Evolutionary conservation across 2,113 vertebrate species (phyloP), one percentile per base, ranked within the genome.

Genomic region (Sebastes schlegelii): DNA sequence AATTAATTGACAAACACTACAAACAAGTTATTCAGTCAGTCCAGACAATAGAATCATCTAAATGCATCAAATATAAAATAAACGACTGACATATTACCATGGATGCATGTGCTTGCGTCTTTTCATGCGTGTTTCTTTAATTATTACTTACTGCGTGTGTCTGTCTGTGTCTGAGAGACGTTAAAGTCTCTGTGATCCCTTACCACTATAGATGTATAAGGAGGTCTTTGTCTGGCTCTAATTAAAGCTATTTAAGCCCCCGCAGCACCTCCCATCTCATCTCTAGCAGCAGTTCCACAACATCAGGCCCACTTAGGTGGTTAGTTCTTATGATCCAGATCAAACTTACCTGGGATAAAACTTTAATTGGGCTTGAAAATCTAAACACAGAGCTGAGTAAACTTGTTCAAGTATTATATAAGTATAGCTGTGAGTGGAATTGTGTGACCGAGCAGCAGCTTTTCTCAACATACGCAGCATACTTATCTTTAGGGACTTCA

Each of bases 141-240:
- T 71, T 48, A 49, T 68, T 67, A 40, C 58, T 51, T 72, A 4
- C 9, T 64, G 63, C 79, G 76, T 81, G n/a, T 52, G 61, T 72
- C 49, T 21, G 34, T 68, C 63, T 77, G 57, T 73, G 65, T 42
- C 64, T 77, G 7, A 64, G 60, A 45, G 45, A 67, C 77, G 62
- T 1, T 77, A 55, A 83, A 84, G 26, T 85, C 83, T 48, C 71
- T 83, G 62, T 61, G 54, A 86, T 79, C 79, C 80, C 83, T 74
- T 42, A n/a, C 73, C 4, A 5, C 75, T 75, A 65, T 55, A 80
- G 43, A 89, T 84, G 66, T 74, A 89, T 85, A 88, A 88, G 63
- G 80, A 86, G 81, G 58, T 81, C 83, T 92, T 86, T 92, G 84
- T 93, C 80, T 89, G 84, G 80, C 45, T 88, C 68, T 87, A 85